These are phyloP conservation scores for Carlito syrichta DNA, from an alignment of 2,113 vertebrate genomes.

Conservation along the genomic window DNA sequence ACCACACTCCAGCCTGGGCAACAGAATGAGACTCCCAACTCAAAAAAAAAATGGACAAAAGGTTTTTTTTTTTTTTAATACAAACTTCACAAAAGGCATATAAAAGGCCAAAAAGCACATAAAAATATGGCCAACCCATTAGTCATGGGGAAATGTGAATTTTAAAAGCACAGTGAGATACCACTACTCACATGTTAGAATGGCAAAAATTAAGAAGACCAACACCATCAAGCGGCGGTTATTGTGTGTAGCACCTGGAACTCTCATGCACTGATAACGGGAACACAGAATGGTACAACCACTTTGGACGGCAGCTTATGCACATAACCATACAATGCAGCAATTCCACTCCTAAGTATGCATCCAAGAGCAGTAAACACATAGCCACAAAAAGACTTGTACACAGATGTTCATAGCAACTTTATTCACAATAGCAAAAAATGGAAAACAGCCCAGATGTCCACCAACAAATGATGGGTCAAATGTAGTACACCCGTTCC, in stretches of 20 bases:
- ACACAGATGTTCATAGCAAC: not conserved
- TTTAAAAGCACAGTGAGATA: not conserved
- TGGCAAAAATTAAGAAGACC: not conserved
- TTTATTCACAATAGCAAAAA: not conserved
- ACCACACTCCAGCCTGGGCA: too few species aligned
- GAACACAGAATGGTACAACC: accelerated
- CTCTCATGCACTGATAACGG: accelerated
- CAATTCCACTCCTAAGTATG: not conserved
- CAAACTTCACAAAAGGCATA: not conserved
- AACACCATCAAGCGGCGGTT: accelerated
- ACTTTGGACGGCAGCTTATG: not conserved
- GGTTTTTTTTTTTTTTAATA: too few species aligned
- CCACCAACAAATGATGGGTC: too few species aligned
- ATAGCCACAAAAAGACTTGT: not conserved
- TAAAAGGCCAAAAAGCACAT: not conserved
- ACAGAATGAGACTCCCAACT: too few species aligned
- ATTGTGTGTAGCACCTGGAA: accelerated
- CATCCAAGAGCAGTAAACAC: not conserved
- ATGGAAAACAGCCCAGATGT: not conserved
- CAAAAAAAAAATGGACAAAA: too few species aligned
- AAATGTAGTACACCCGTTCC: not conserved
- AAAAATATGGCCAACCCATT: too few species aligned
- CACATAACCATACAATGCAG: not conserved
- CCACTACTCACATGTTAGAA: accelerated
- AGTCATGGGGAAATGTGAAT: not conserved